Percentiles rank a stretch among this genome's conserved stretches.
Conservation (phyloP, 2,113 vertebrate species). For the Mormyrus iriodes region DNA sequence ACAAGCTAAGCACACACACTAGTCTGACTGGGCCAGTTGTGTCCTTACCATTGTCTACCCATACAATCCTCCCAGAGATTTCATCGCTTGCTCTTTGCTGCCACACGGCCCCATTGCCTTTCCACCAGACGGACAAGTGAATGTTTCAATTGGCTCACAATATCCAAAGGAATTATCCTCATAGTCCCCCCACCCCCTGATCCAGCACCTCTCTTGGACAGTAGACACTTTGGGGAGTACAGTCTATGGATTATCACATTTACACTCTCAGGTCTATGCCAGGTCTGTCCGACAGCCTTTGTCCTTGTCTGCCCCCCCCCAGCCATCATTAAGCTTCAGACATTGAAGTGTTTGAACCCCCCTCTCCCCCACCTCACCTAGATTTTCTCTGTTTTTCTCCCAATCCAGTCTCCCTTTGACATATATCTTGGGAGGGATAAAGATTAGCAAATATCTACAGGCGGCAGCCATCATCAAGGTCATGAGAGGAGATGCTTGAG, state of each 20-base stretch:
- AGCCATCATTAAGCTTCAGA: not conserved
- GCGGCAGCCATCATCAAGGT: not conserved
- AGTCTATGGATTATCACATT: not conserved
- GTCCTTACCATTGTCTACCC: not conserved
- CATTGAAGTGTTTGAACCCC: not conserved
- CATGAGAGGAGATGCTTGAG: constrained; percentile 30
- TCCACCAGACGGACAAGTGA: constrained; percentile 69
- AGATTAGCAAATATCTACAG: not conserved
- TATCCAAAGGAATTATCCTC: constrained; percentile 74
- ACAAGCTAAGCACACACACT: not conserved
- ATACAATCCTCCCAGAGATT: not conserved
- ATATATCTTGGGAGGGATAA: not conserved
- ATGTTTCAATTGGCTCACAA: constrained; percentile 76
- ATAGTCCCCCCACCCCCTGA: constrained; percentile 36
- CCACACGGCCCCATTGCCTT: constrained; percentile 57
- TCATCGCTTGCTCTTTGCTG: constrained; percentile 51
- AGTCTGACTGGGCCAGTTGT: not conserved
- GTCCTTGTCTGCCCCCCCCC: not conserved
- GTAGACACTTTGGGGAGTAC: not conserved
- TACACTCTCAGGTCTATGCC: not conserved
- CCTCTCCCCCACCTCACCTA: not conserved
- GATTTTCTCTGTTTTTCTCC: not conserved
- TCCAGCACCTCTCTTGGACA: not conserved
- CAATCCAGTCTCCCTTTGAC: not conserved
- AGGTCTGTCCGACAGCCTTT: not conserved